Percentiles rank a stretch among this genome's conserved stretches.
Conservation (phyloP, 2,113 vertebrate species). For the Neomonachus schauinslandi region DNA sequence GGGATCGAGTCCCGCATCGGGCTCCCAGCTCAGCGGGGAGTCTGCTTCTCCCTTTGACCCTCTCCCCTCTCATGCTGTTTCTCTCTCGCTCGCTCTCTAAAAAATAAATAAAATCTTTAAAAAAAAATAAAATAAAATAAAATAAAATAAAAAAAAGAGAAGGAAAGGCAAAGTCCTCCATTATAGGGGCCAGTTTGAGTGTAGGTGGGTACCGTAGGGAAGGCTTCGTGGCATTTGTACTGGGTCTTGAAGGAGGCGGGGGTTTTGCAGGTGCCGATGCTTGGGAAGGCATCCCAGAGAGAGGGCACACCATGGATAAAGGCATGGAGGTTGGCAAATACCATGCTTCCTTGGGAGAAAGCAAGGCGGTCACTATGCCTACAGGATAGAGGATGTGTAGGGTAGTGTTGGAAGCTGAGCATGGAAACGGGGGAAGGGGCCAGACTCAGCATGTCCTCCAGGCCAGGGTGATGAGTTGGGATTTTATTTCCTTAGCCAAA, state of each 20-base stretch:
- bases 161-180: not conserved
- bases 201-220: not conserved
- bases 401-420: not conserved
- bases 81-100: too few species aligned
- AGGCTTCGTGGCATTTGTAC: not conserved
- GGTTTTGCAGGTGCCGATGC: not conserved
- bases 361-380: not conserved
- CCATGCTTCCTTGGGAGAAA: rapidly evolving
- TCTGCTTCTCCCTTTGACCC: too few species aligned
- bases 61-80: too few species aligned
- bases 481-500: not conserved
- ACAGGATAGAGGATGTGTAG: not conserved
- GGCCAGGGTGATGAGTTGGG: not conserved
- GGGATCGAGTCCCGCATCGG: too few species aligned
- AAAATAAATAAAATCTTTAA: too few species aligned
- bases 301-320: not conserved
- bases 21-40: too few species aligned
- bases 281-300: not conserved
- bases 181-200: not conserved
- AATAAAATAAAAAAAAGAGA: too few species aligned
- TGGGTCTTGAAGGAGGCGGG: not conserved
- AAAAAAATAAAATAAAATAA: too few species aligned
- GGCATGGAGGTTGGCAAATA: not conserved
- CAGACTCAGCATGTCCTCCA: not conserved
- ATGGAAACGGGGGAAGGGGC: not conserved